Evolutionary conservation across 2,888 invertebrate species (phyloP).

Genomic region (Eurytoma californica): DNA sequence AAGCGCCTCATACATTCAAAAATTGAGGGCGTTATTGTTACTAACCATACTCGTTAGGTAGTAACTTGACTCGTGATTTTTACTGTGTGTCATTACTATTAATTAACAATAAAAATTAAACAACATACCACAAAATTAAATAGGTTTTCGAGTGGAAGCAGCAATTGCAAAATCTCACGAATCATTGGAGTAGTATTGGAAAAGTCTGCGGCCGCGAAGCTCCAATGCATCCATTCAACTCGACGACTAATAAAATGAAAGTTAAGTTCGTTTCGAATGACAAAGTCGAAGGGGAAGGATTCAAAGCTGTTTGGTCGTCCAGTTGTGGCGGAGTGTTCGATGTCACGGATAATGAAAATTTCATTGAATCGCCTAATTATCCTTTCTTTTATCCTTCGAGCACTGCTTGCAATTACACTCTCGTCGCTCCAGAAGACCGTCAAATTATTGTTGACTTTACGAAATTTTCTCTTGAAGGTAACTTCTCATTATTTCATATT

Average conservation of each 20-base stretch:
- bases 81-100: too few relatives aligned
- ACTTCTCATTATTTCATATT: too few relatives aligned
- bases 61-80: too few relatives aligned
- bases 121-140: neutral
- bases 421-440: slow-evolving; percentile 76
- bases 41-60: too few relatives aligned
- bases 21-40: too few relatives aligned
- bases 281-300: slow-evolving; percentile 83
- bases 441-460: slow-evolving; percentile 79
- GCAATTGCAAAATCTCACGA: slow-evolving; percentile 9
- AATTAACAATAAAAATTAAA: neutral
- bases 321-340: slow-evolving; percentile 84
- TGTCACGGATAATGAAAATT: slow-evolving; percentile 76
- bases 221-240: slow-evolving; percentile 74
- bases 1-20: too few relatives aligned
- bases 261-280: slow-evolving; percentile 84
- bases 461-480: slow-evolving; percentile 78
- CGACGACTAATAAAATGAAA: slow-evolving; percentile 81
- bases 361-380: slow-evolving; percentile 85
- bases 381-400: slow-evolving; percentile 80
- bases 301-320: slow-evolving; percentile 80
- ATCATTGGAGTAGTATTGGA: slow-evolving; percentile 77
- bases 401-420: slow-evolving; percentile 81
- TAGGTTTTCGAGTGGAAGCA: slow-evolving; percentile 79
- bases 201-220: slow-evolving; percentile 82